Conservation (phyloP, 2,797 vertebrate species). For the Semotilus atromaculatus region DNA sequence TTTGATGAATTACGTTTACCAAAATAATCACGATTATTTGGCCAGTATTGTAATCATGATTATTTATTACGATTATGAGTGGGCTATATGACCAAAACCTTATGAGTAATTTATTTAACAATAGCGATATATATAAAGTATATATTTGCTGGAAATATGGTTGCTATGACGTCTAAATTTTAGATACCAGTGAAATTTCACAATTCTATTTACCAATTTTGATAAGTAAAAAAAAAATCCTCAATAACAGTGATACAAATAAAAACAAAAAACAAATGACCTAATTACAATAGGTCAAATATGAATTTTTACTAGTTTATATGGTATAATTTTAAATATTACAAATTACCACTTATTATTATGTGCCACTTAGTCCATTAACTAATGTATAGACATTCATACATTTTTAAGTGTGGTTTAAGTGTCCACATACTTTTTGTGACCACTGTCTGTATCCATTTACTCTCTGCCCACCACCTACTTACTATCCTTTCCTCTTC, state of each 20-base stretch:
- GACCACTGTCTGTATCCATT: background rate
- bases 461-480: background rate
- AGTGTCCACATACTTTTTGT: background rate
- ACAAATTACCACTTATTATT: background rate
- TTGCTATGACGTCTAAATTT: background rate
- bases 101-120: background rate
- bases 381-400: background rate
- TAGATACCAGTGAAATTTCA: background rate
- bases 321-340: background rate
- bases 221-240: background rate
- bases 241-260: background rate
- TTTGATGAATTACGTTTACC: background rate
- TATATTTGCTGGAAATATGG: no score
- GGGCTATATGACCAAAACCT: background rate
- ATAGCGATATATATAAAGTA: background rate
- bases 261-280: background rate
- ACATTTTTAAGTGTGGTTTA: background rate
- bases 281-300: background rate
- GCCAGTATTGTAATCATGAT: background rate
- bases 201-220: background rate
- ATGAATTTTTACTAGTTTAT: background rate
- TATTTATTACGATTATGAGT: background rate
- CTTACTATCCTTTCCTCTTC: background rate
- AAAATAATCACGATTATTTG: background rate
- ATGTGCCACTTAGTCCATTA: background rate